A percentile compares a stretch with the other conserved stretches of the same genome.
Evolutionary conservation across 2,113 vertebrate genomes (phyloP).

Genomic region (Sterrhoptilus dennistouni): DNA sequence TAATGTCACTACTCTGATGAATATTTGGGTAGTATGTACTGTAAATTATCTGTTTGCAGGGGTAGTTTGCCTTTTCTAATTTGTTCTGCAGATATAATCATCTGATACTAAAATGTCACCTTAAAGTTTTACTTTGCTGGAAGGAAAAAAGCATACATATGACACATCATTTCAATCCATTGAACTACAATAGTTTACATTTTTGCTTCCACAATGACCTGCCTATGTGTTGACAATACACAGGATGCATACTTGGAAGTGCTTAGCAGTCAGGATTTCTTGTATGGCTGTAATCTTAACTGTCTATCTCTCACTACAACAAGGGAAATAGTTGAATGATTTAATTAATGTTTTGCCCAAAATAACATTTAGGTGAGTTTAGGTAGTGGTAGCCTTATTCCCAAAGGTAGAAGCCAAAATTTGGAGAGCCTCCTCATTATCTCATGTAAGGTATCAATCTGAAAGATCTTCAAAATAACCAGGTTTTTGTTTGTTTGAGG

Average conservation of each 20-base stretch:
- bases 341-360: not conserved
- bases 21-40: not conserved
- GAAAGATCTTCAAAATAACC: not conserved
- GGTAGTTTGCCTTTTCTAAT: not conserved
- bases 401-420: not conserved
- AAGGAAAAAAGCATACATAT: not conserved
- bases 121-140: not conserved
- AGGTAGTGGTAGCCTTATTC: not conserved
- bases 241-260: not conserved
- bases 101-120: not conserved
- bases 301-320: not conserved
- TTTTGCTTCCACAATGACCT: not conserved
- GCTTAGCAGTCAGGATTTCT: not conserved
- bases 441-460: not conserved
- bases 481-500: not conserved
- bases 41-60: not conserved
- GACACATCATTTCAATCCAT: not conserved
- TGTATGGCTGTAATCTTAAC: not conserved
- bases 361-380: not conserved
- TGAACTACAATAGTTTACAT: not conserved
- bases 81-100: not conserved
- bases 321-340: not conserved
- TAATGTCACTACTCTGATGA: not conserved
- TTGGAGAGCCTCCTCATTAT: not conserved
- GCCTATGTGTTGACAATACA: not conserved